Conservation (phyloP, 2,888 invertebrate species). For the Dyspetes luteomarginatus region DNA sequence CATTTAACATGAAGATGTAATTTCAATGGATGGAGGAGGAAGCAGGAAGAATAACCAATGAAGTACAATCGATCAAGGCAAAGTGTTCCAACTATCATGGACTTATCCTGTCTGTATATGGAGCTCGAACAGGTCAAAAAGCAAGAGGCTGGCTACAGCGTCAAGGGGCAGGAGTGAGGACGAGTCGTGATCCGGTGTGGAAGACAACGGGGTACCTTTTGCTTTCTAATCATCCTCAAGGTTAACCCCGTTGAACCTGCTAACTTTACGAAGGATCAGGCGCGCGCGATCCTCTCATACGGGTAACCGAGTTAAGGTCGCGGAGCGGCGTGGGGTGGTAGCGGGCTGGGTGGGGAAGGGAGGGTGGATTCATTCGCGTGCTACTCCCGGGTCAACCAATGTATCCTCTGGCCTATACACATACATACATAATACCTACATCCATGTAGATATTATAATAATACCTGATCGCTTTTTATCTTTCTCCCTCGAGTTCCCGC, state of each 20-base stretch:
- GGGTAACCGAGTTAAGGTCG: constrained; percentile 19
- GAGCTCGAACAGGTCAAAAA: too few relatives aligned
- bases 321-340: too few relatives aligned
- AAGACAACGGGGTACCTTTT: constrained; percentile 78
- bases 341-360: background rate
- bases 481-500: constrained; percentile 30
- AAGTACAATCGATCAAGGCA: too few relatives aligned
- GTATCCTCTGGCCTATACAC: background rate
- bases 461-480: constrained; percentile 43
- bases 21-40: too few relatives aligned
- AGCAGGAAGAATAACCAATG: too few relatives aligned
- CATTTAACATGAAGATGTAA: background rate
- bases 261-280: constrained; percentile 50
- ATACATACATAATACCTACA: background rate
- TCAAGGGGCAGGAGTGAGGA: constrained; percentile 76
- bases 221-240: constrained; percentile 83
- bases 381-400: constrained; percentile 13
- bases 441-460: constrained; percentile 32
- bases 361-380: constrained; percentile 47
- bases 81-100: too few relatives aligned
- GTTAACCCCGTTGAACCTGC: constrained; percentile 80
- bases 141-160: too few relatives aligned
- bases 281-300: constrained; percentile 54
- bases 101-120: too few relatives aligned
- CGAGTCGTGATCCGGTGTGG: constrained; percentile 80